Evolutionary conservation across 1,140 invertebrate species (phyloP), one percentile per base, ranked within the genome.

Genomic region (Drosophila parvula): DNA sequence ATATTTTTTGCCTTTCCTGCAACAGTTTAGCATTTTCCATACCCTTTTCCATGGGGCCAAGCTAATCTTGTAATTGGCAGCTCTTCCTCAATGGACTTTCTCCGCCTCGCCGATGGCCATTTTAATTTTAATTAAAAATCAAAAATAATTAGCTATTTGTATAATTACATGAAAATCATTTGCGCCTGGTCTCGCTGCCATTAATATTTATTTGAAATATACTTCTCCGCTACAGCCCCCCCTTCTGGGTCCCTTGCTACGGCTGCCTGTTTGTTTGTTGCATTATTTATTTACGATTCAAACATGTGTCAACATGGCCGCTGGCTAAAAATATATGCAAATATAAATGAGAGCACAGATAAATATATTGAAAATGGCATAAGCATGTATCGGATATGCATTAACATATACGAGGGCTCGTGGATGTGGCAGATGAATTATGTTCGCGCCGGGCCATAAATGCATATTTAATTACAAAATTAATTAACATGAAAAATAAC

Each of bases 241-340:
- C 50, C 14, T 5, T 18, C 40, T 10, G 34, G 16, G 18, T 60
- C 32, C 57, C 30, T 43, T 59, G 58, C 45, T n/a, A n/a, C n/a
- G n/a, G n/a, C n/a, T 58, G 44, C 60, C 47, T 56, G 55, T 74
- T 77, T 60, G 70, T 50, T 69, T 61, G 64, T 65, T 76, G 82
- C 70, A 86, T 89, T 89, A 88, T 88, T 88, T 88, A 88, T 89
- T 84, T 89, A 84, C 80, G 88, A 84, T 90, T 88, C 84, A 88
- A 88, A 88, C 84, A 89, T 88, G 84, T 88, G 84, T 88, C 84
- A 88, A 89, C 84, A 88, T 89, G 74, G 74, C 77, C 64, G 64
- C 60, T 71, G 68, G 80, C 84, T 68, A 84, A 80, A 78, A 89
- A 84, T 70, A 50, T 62, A 80, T 75, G 63, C 78, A 68, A 78